A percentile compares a stretch with the other conserved stretches of the same genome.
phyloP scores from a whole-genome alignment of 2,113 vertebrate species.

The Patagioenas fasciata region DNA sequence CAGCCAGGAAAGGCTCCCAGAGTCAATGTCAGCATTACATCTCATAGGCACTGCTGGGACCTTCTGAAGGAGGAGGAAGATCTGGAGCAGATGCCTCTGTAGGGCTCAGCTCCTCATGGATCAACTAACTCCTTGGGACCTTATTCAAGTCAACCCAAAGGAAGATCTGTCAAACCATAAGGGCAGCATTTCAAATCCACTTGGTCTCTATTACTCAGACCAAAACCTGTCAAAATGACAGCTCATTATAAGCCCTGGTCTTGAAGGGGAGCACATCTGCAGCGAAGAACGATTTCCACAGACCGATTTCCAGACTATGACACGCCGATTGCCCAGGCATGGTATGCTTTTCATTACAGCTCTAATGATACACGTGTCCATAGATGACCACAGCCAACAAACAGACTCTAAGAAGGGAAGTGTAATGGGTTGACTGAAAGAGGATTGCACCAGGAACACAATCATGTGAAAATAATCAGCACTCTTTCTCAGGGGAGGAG shows the following conservation, averaged over 20 bases:
- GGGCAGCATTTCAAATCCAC: background rate
- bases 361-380: rapidly evolving
- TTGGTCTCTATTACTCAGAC: background rate
- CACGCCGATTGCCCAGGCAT: background rate
- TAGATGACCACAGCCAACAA: background rate
- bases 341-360: background rate
- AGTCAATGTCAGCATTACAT: background rate
- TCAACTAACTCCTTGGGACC: background rate
- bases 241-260: background rate
- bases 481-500: background rate
- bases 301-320: background rate
- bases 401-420: background rate
- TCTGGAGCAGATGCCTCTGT: background rate
- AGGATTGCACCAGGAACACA: background rate
- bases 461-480: background rate
- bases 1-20: background rate
- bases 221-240: background rate
- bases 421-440: background rate
- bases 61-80: background rate
- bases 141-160: background rate
- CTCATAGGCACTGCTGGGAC: background rate
- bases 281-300: background rate
- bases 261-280: background rate
- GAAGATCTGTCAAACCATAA: background rate
- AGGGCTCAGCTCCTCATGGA: background rate